Evolutionary conservation across 64 coral and sea anemone genomes (phyloP), one percentile per base, ranked within the genome.

Genomic region (Porites australiensis): DNA sequence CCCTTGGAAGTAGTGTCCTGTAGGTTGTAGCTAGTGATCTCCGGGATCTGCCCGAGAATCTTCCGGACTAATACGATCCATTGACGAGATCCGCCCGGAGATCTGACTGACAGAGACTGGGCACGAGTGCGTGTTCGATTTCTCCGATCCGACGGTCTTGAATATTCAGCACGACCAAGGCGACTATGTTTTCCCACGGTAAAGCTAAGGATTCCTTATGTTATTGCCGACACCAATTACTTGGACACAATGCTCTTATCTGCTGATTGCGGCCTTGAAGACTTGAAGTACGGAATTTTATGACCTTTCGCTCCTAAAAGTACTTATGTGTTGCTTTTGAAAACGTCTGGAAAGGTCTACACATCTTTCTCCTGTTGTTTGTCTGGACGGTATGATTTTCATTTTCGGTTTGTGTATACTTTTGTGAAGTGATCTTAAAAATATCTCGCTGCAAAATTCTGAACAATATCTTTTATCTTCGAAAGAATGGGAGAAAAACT

Each of bases 351-450:
- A 13, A 22, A 48, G 53, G 54, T 57, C 54, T 57, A 64, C 37
- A 10, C 75, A 21, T n/a, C 51, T 55, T 55, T 37, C 27, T 37
- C 27, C 27, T 37, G 75, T 51, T 50, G 75, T 46, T 53, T 78
- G n/a, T 50, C 20, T 54, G 27, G 18, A 14, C 18, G 58, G 79
- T 14, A 65, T 14, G 79, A 6, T 16, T 62, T 68, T 64, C 46
- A 21, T 51, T 84, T 84, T 84, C 81, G 44, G 44, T 67, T 84
- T 84, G 61, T 68, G 16, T 69, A 51, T n/a, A 18, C 48, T 46
- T 77, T 84, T 84, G 47, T 50, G 46, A n/a, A 84, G 61, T 50
- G 81, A 69, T 65, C 46, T 84, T 84, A 68, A 23, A 84, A 68
- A 84, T 84, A 45, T 84, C 62, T 19, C 16, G 61, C 81, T 84